Base-by-base conservation (phyloP, 2,113 vertebrate species). In the Hirundichthys speculiger region DNA sequence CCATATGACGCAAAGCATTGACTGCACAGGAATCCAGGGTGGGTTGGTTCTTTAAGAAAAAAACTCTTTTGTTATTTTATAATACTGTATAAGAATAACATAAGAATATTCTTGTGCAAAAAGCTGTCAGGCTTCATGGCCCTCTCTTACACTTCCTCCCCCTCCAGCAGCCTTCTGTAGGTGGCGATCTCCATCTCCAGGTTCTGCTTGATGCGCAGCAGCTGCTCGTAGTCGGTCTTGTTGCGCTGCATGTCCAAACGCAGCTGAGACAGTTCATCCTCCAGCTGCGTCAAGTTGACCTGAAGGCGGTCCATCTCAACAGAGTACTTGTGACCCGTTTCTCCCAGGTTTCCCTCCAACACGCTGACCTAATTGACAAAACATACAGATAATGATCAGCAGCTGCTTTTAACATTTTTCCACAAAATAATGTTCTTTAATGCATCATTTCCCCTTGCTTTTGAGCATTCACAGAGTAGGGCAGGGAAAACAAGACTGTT, bases 121-220 rank as follows among this genome's bases (percentile, higher is more conserved):
- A 18, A 12, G 25, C 14, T n/a, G 4, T n/a, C n/a, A n/a, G n/a
- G n/a, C n/a, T n/a, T 7, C 11, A 34, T 25, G 6, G 3, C 20
- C 9, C 13, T 42, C 38, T 57, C 91, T 84, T 80, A 94, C 93
- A 86, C 53, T 25, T 93, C 92, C 64, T 94, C 92, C 64, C 93
- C 93, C 19, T 94, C 93, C 86, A 94, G 84, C 67, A 94, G 90
- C 71, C 86, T 88, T 80, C 92, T 90, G 80, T 94, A 94, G 55
- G 92, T 93, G 55, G 93, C 91, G 13, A 94, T 94, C 87, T 94
- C 93, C 83, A 93, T 90, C 82, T 94, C 93, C 83, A 94, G 86
- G 78, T 90, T 93, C 86, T 92, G 92, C 54, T 94, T 94, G 79
- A 93, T 82, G 47, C 87, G 88, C 67, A 94, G 89, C 62, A 94